Conservation (phyloP, 2,888 invertebrate genomes). For the Meloe dianella region DNA sequence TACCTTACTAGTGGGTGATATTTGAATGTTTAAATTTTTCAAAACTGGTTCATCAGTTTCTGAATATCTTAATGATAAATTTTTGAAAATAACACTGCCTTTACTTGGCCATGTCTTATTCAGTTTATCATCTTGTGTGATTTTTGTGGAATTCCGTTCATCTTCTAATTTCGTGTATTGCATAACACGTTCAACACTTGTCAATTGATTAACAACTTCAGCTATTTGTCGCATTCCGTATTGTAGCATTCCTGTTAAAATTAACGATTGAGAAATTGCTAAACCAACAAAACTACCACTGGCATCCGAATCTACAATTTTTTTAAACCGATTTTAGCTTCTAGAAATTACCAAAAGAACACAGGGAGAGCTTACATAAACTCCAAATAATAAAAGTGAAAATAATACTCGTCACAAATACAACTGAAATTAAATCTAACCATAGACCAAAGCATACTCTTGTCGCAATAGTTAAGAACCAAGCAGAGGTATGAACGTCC, state of each 20-base stretch:
- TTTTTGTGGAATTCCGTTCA: slow-evolving; percentile 61
- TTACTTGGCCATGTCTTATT: slow-evolving; percentile 65
- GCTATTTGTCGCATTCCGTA: slow-evolving; percentile 81
- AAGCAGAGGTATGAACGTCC: slow-evolving; percentile 67
- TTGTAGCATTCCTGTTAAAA: slow-evolving; percentile 81
- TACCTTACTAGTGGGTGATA: slow-evolving; percentile 71
- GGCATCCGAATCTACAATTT: slow-evolving; percentile 30
- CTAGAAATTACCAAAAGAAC: slow-evolving; percentile 15
- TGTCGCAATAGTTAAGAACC: slow-evolving; percentile 68
- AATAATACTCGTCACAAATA: slow-evolving; percentile 66
- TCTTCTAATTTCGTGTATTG: slow-evolving; percentile 77
- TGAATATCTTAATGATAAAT: slow-evolving; percentile 69
- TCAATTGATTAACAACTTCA: slow-evolving; percentile 77
- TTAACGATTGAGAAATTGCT: slow-evolving; percentile 61
- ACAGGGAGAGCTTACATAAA: slow-evolving; percentile 47
- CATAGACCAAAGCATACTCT: slow-evolving; percentile 70
- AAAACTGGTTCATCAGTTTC: slow-evolving; percentile 70
- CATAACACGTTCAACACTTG: slow-evolving; percentile 80
- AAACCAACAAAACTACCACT: slow-evolving; percentile 48
- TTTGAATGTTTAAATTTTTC: slow-evolving; percentile 66
- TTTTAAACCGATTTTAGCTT: no score
- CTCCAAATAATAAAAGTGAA: slow-evolving; percentile 63
- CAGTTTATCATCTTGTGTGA: not conserved
- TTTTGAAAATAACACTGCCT: slow-evolving; percentile 66
- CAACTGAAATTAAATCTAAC: slow-evolving; percentile 67